Conservation (phyloP, 2,888 invertebrate genomes). For the Bhutanitis thaidina region DNA sequence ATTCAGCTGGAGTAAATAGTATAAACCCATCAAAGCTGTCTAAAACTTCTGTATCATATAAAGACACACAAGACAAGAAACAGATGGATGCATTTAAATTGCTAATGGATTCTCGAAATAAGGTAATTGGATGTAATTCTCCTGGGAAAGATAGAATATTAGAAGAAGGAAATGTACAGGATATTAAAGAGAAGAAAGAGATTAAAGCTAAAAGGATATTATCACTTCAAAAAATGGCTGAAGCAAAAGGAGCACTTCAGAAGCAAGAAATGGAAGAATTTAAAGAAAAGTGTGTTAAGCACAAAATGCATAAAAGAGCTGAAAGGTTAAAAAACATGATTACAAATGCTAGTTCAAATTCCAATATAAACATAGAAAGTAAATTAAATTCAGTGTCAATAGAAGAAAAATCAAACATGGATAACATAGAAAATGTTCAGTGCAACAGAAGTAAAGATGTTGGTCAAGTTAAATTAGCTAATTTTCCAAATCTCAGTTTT, state of each 20-base stretch:
- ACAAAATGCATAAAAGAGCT: conserved; percentile 80
- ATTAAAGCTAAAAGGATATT: conserved; percentile 70
- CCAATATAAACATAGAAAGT: conserved; percentile 25
- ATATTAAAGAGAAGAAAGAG: conserved; percentile 43
- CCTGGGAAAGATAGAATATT: conserved; percentile 74
- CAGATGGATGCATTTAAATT: conserved; percentile 81
- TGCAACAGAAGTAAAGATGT: conserved; percentile 13
- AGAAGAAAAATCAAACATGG: conserved; percentile 4
- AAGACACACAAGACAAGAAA: conserved; percentile 44
- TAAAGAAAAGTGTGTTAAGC: conserved; percentile 77
- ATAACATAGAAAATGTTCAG: background rate
- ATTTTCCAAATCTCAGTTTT: conserved; percentile 26
- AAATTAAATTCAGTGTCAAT: conserved; percentile 17
- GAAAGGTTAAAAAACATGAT: conserved; percentile 77
- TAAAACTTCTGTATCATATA: conserved; percentile 15
- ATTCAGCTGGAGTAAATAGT: conserved; percentile 6
- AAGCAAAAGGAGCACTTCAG: conserved; percentile 79
- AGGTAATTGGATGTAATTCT: conserved; percentile 82
- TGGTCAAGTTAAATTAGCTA: conserved; percentile 15
- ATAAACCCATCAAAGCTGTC: background rate
- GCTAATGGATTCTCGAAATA: conserved; percentile 84
- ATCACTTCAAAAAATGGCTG: conserved; percentile 81
- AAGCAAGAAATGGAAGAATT: conserved; percentile 80
- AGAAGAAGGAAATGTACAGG: conserved; percentile 41
- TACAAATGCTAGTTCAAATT: conserved; percentile 39